Evolutionary conservation across 2,113 vertebrate genomes (phyloP).

Genomic region (Leucopternis melanops): DNA sequence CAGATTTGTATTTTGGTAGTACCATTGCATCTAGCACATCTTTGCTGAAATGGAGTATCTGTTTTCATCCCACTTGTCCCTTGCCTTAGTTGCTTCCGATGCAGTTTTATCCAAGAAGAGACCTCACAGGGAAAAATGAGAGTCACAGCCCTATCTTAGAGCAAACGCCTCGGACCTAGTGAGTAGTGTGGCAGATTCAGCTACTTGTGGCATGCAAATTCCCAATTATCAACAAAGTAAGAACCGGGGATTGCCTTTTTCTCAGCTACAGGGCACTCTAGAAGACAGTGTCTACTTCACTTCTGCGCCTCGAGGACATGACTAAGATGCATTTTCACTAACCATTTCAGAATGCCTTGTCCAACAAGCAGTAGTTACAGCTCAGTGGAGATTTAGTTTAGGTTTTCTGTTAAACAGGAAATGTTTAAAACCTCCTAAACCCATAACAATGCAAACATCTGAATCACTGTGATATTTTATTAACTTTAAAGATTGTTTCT

Average conservation of each 20-base stretch:
- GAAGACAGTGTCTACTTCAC: neutral
- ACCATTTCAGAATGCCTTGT: neutral
- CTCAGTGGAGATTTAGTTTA: neutral
- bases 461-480: neutral
- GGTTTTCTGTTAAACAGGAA: neutral
- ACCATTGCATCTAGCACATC: neutral
- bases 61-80: neutral
- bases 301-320: neutral
- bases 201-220: neutral
- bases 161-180: neutral
- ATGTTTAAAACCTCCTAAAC: neutral
- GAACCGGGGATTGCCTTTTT: neutral
- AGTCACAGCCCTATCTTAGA: neutral
- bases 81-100: neutral
- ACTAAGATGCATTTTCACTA: neutral
- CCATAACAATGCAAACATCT: neutral
- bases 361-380: neutral
- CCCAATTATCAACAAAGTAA: neutral
- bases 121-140: neutral
- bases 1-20: neutral
- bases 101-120: neutral
- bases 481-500: neutral
- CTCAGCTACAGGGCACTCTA: neutral
- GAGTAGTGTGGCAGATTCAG: neutral
- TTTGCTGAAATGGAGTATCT: neutral